Evolutionary conservation across 1,140 invertebrate genomes (phyloP).

Genomic region (Littorina saxatilis): DNA sequence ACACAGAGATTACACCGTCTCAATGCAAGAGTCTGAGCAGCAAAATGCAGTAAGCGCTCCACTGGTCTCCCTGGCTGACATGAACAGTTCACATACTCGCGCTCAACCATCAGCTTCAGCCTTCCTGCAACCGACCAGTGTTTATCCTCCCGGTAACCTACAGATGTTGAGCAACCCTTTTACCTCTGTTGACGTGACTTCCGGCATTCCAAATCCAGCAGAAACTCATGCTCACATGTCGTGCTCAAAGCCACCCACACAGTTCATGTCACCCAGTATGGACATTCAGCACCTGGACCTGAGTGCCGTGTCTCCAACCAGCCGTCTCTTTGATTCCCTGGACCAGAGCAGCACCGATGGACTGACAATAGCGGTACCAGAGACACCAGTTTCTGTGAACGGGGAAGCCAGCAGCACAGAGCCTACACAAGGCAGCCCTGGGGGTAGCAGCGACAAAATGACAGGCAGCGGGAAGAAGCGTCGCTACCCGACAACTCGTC

Average conservation of each 20-base stretch:
- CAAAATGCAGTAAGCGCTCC: too few species aligned
- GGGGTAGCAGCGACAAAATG: constrained; percentile 29
- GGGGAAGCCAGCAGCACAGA: neutral
- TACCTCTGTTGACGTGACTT: too few species aligned
- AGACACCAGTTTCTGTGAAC: neutral
- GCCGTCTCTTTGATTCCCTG: neutral
- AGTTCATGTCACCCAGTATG: neutral
- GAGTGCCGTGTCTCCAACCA: neutral
- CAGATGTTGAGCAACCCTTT: too few species aligned
- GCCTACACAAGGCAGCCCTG: neutral
- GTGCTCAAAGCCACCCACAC: neutral
- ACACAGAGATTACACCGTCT: too few species aligned
- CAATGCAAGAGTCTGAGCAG: too few species aligned
- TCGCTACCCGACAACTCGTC: constrained; percentile 66
- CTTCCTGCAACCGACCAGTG: too few species aligned
- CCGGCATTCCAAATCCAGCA: too few species aligned
- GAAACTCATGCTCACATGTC: too few species aligned
- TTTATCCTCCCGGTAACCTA: too few species aligned
- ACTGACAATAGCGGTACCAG: neutral
- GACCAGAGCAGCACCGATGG: neutral
- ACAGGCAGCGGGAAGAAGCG: constrained; percentile 43
- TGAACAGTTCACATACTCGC: too few species aligned
- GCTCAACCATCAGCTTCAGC: too few species aligned
- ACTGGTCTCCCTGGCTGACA: too few species aligned
- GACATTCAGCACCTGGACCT: constrained; percentile 7